Evolutionary conservation across 1,140 invertebrate species (phyloP).

Genomic region (Melanaphis sacchari): DNA sequence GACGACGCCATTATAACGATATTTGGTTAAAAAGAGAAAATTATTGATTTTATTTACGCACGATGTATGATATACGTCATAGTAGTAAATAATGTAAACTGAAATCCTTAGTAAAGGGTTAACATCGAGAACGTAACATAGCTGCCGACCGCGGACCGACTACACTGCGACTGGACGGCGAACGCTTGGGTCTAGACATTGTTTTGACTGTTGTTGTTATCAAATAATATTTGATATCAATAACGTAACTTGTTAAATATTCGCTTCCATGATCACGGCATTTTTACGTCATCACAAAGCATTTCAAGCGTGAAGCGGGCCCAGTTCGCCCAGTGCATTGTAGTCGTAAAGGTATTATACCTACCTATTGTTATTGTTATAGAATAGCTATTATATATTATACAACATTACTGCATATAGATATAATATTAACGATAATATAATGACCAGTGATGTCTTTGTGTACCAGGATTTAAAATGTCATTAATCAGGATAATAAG

Average conservation of each 20-base stretch:
- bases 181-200: not conserved
- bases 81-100: not conserved
- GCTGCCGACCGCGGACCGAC: not conserved
- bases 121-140: not conserved
- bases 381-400: too few species aligned
- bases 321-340: too few species aligned
- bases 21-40: not conserved
- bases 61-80: not conserved
- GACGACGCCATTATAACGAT: constrained; percentile 4
- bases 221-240: not conserved
- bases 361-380: too few species aligned
- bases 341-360: too few species aligned
- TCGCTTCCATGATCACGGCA: not conserved
- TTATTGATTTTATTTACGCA: not conserved
- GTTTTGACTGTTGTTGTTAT: not conserved
- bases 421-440: too few species aligned
- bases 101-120: not conserved
- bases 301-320: not conserved
- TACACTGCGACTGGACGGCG: too few species aligned
- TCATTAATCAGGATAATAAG: too few species aligned
- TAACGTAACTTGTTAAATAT: not conserved
- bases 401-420: too few species aligned
- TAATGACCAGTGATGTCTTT: too few species aligned
- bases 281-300: not conserved
- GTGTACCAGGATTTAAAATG: too few species aligned